Evolutionary conservation across 2,113 vertebrate genomes (phyloP), one percentile per base, ranked within the genome.

Genomic region (Progne subis): DNA sequence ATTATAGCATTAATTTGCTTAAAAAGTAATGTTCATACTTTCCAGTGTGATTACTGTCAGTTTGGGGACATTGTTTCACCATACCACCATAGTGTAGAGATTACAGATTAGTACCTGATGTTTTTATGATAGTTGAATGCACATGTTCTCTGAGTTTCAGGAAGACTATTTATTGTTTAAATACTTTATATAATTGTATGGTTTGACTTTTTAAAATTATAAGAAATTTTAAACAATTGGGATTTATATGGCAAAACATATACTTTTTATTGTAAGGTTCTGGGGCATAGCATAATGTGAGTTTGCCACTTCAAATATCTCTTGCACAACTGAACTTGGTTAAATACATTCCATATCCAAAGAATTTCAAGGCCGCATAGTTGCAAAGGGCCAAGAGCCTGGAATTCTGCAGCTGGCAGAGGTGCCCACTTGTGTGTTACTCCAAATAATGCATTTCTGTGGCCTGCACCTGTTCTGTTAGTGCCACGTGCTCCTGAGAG

Each of bases 341-440:
- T 90, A 67, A 93, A 70, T 82, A 68, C 67, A 88, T 96, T 93
- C 74, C 65, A 47, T 70, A 95, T 53, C 15, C 43, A 67, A 72
- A 85, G 77, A 82, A 82, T 94, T 88, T 68, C 65, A 77, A 86
- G 75, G 49, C 50, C 29, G 28, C 70, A 14, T 80, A 56, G 80
- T 53, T 96, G 44, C 46, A 69, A 50, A 95, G 81, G 67, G n/a
- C 71, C 65, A 47, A 81, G 32, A 52, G 44, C 56, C 47, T 83
- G 71, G 41, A 49, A 72, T 95, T 92, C 72, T 72, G 61, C 61
- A 76, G 56, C 57, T 82, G 46, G 63, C 25, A 82, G 55, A 78
- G 69, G 32, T 93, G 67, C 77, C 61, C 61, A 11, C 28, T 41
- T 71, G 19, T 29, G 32, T 67, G n/a, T 72, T 80, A 60, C 74